A percentile compares a stretch with the other conserved stretches of the same genome.
phyloP scores from a whole-genome alignment of 2,113 vertebrate genomes.

The Cololabis saira region DNA sequence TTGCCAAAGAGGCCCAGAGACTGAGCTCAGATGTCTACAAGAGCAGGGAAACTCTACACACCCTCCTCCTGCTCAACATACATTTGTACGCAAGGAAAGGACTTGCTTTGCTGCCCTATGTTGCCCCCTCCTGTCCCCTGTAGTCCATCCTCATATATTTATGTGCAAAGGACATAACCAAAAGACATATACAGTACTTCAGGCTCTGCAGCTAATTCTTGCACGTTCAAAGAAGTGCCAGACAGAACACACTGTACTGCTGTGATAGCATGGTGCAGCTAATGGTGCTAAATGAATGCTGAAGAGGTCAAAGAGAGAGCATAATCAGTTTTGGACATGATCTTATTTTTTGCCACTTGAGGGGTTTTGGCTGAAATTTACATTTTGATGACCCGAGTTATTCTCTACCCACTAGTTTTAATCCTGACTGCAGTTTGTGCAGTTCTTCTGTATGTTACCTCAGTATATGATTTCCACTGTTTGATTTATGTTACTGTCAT shows the following conservation, averaged over 20 bases:
- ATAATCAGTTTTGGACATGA: constrained; percentile 39
- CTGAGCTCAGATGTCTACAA: constrained; percentile 69
- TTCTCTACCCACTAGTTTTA: constrained; percentile 8
- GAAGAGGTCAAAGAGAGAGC: constrained; percentile 55
- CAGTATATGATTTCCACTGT: not conserved
- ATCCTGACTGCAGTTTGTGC: constrained; percentile 20
- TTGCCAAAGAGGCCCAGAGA: constrained; percentile 72
- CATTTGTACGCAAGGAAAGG: constrained; percentile 35
- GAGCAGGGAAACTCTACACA: constrained; percentile 59
- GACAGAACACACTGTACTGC: constrained; percentile 48
- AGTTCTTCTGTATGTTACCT: constrained; percentile 23
- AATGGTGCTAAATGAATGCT: constrained; percentile 57
- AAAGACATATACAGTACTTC: constrained; percentile 21
- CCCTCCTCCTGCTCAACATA: constrained; percentile 51
- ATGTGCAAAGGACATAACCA: constrained; percentile 14
- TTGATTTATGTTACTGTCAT: constrained; percentile 14
- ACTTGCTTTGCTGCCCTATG: constrained; percentile 27
- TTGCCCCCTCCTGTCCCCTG: not conserved
- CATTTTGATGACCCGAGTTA: constrained; percentile 45
- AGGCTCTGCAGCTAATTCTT: constrained; percentile 36
- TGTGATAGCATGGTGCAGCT: constrained; percentile 56
- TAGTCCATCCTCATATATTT: constrained; percentile 6
- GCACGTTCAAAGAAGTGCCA: constrained; percentile 38
- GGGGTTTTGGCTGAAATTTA: constrained; percentile 41
- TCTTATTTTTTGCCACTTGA: constrained; percentile 32